Conservation (phyloP, 2,113 vertebrate genomes). For the Pelobates fuscus region DNA sequence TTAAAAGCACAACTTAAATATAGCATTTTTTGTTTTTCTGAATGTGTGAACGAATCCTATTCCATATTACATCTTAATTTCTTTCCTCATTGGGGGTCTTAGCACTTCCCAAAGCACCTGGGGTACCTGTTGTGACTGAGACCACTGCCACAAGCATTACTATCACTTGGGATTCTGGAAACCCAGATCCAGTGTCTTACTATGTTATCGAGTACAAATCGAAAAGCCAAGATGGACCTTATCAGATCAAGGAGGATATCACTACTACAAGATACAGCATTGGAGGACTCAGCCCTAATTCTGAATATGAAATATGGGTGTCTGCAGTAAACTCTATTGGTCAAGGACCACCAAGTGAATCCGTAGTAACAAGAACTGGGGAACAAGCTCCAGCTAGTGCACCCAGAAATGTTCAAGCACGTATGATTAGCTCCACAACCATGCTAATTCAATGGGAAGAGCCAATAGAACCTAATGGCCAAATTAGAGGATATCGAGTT, state of each 20-base stretch:
- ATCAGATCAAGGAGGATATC: slow-evolving; percentile 93
- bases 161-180: slow-evolving; percentile 97
- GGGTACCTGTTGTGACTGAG: slow-evolving; percentile 91
- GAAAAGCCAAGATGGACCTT: slow-evolving; percentile 90
- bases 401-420: slow-evolving; percentile 88
- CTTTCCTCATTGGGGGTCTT: background rate
- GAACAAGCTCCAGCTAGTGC: slow-evolving; percentile 95
- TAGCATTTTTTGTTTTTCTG: no score
- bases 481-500: slow-evolving; percentile 92
- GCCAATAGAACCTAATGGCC: slow-evolving; percentile 94
- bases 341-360: slow-evolving; percentile 92
- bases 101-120: slow-evolving; percentile 96
- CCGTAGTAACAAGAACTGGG: slow-evolving; percentile 89
- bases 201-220: slow-evolving; percentile 96
- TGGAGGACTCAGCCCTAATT: slow-evolving; percentile 95
- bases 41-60: no score
- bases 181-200: slow-evolving; percentile 92
- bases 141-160: slow-evolving; percentile 97
- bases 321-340: slow-evolving; percentile 95
- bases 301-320: slow-evolving; percentile 95
- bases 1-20: no score
- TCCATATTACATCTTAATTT: background rate
- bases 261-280: slow-evolving; percentile 98
- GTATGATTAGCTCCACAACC: slow-evolving; percentile 90
- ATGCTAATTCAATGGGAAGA: slow-evolving; percentile 98